phyloP scores from a whole-genome alignment of 2,797 vertebrate species.

The Moxostoma hubbsi region DNA sequence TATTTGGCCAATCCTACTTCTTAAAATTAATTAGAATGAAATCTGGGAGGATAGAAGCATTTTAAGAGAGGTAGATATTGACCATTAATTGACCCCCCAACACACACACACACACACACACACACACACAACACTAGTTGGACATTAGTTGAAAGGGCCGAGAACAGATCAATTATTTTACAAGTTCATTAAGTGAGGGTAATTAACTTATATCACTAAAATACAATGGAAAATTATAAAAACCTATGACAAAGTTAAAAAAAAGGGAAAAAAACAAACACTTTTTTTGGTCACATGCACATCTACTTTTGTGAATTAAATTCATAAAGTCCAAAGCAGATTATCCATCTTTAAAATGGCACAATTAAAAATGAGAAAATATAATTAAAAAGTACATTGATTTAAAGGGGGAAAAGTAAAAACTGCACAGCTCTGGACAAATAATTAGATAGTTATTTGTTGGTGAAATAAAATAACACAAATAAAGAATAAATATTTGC shows the following conservation, averaged over 20 bases:
- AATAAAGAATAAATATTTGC: too few species aligned
- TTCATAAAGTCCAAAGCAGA: background rate
- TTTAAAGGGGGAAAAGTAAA: background rate
- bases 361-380: conserved; percentile 11
- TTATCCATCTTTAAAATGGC: background rate
- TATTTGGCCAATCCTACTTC: background rate
- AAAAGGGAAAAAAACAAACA: background rate
- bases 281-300: background rate
- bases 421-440: background rate
- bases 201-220: background rate
- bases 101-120: too few species aligned
- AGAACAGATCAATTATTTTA: background rate
- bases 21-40: background rate
- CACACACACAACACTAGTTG: background rate
- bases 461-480: background rate
- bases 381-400: background rate
- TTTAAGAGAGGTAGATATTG: conserved; percentile 18
- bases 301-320: background rate
- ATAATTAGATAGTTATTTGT: background rate
- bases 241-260: conserved; percentile 15
- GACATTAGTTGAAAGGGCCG: background rate
- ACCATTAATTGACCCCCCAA: background rate
- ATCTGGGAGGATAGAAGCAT: background rate
- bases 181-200: background rate
- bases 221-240: background rate